Conservation (phyloP, 1,140 invertebrate genomes). For the Vollenhovia emeryi region DNA sequence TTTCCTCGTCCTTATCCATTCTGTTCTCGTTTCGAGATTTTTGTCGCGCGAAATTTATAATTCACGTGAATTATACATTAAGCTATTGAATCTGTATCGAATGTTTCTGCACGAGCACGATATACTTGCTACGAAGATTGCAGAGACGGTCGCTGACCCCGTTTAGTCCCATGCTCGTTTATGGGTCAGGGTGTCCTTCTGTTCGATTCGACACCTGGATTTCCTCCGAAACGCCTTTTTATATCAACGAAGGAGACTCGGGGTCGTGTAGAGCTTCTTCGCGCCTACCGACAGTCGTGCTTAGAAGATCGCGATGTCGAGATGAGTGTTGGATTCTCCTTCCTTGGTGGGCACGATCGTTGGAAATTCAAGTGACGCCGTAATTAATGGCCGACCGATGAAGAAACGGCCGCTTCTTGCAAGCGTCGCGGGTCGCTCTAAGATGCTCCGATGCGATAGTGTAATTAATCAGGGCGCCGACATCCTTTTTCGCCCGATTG, state of each 20-base stretch:
- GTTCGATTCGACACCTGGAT: conserved; percentile 68
- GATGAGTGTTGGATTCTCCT: conserved; percentile 65
- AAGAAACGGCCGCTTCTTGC: conserved; percentile 65
- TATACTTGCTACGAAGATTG: conserved; percentile 57
- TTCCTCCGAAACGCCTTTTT: conserved; percentile 54
- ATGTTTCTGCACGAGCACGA: conserved; percentile 65
- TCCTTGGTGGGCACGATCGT: conserved; percentile 71
- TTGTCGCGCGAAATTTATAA: conserved; percentile 34
- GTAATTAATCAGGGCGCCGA: conserved; percentile 71
- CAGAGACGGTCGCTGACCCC: conserved; percentile 58
- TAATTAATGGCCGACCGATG: conserved; percentile 69
- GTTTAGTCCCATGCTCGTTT: conserved; percentile 38
- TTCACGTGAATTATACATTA: conserved; percentile 82
- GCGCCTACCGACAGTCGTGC: conserved; percentile 69
- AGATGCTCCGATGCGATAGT: conserved; percentile 58
- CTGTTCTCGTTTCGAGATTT: conserved; percentile 35
- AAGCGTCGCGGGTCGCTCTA: conserved; percentile 36
- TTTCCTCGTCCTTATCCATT: background rate
- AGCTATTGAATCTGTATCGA: conserved; percentile 81
- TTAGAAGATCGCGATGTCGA: conserved; percentile 50
- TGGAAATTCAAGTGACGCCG: conserved; percentile 75
- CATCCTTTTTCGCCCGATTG: conserved; percentile 67
- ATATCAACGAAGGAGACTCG: conserved; percentile 9
- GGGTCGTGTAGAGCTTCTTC: conserved; percentile 57
- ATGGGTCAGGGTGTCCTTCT: conserved; percentile 21